Conservation (phyloP, 2,888 invertebrate genomes). For the Euproctis similis region DNA sequence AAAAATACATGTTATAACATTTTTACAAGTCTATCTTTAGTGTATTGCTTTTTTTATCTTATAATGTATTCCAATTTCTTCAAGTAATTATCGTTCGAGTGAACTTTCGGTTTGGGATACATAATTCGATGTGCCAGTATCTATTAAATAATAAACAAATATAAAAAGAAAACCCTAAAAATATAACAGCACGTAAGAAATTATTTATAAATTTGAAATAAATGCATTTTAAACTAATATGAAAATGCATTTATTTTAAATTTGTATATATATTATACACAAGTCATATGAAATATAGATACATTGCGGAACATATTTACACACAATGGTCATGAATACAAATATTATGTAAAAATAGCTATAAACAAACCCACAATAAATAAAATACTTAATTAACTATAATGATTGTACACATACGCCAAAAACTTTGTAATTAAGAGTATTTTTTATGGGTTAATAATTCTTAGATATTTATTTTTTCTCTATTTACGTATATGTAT, state of each 20-base stretch:
- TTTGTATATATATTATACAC: slow-evolving; percentile 23
- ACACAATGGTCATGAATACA: slow-evolving; percentile 48
- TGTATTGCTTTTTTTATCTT: slow-evolving; percentile 42
- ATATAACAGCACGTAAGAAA: slow-evolving; percentile 33
- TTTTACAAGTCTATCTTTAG: slow-evolving; percentile 74
- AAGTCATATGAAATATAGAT: slow-evolving; percentile 39
- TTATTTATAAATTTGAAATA: too few species aligned
- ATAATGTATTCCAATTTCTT: slow-evolving; percentile 37
- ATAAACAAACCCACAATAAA: too few species aligned
- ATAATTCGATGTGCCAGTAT: slow-evolving; percentile 38
- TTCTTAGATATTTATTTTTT: slow-evolving; percentile 47
- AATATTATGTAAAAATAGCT: too few species aligned
- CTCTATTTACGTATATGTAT: slow-evolving; percentile 70
- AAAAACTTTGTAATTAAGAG: slow-evolving; percentile 59
- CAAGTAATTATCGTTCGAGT: slow-evolving; percentile 10
- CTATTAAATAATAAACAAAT: slow-evolving; percentile 37
- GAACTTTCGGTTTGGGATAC: slow-evolving; percentile 26
- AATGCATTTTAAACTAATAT: too few species aligned
- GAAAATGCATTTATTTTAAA: too few species aligned
- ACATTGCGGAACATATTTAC: slow-evolving; percentile 67
- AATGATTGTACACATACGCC: slow-evolving; percentile 62
- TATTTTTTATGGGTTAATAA: slow-evolving; percentile 64
- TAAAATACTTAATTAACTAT: slow-evolving; percentile 67
- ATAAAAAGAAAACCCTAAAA: slow-evolving; percentile 45
- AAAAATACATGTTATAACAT: slow-evolving; percentile 76